Evolutionary conservation across 2,888 invertebrate species (phyloP), one percentile per base, ranked within the genome.

Genomic region (Thyatira batis): DNA sequence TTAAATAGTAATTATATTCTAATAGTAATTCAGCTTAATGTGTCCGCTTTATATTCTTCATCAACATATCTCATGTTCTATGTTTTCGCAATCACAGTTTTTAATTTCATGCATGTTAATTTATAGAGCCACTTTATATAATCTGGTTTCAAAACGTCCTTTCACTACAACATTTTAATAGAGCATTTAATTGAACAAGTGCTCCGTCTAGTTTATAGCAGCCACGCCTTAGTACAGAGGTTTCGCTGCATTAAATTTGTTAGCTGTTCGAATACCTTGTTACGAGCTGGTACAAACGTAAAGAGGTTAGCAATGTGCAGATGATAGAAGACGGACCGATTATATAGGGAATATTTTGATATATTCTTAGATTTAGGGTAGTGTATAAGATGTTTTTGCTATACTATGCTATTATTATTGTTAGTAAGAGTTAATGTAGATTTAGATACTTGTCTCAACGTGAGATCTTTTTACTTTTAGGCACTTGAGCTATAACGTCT

Each of bases 171-270:
- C 50, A 61, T 67, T 75, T 68, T 72, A 73, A 75, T 75, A 62
- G 58, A 63, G 67, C 62, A 68, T 73, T 73, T 77, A 76, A 78
- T 79, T 63, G 71, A 64, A 66, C 74, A 68, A 77, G 72, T 75
- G 67, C 61, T 52, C 53, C 53, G 59, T 59, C 63, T 64, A 56
- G 63, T 68, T 69, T 65, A 64, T 63, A 28, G 43, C 25, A 45
- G 62, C 79, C 82, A 75, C 84, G 76, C 85, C 85, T 71, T 62
- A 66, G 60, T 67, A 67, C 62, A 58, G 76, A 71, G 67, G 67
- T 82, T 79, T 78, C 76, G 69, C 76, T 66, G 56, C 60, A 63
- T 71, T 76, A 65, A 70, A 74, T 68, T 74, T 60, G 65, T 71
- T 67, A 53, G 52, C 64, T 61, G 60, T 69, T 67, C 11, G 27